A percentile compares a stretch with the other conserved stretches of the same genome.
phyloP scores from a whole-genome alignment of 2,888 invertebrate species.

The Melieria omissa region DNA sequence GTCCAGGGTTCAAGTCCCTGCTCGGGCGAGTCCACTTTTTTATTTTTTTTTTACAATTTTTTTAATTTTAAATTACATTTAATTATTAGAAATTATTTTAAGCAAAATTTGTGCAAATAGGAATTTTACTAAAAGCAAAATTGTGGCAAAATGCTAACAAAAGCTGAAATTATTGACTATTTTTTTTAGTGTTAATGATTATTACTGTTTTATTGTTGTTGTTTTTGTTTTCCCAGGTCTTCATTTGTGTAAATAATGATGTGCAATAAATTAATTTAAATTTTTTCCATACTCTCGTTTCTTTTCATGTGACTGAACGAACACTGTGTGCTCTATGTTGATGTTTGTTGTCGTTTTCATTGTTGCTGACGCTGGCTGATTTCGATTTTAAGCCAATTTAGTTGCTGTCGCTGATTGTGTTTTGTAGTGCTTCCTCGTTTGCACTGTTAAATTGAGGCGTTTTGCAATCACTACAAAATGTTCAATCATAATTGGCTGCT shows the following conservation, averaged over 20 bases:
- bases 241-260: too few species aligned
- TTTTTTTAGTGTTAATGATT: too few species aligned
- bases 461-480: slow-evolving; percentile 33
- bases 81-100: neutral
- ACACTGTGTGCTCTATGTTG: too few species aligned
- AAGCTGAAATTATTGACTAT: too few species aligned
- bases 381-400: too few species aligned
- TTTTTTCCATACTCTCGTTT: too few species aligned
- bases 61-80: neutral
- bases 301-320: too few species aligned
- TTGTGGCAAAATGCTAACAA: neutral
- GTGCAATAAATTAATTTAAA: too few species aligned
- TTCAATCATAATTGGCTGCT: slow-evolving; percentile 42
- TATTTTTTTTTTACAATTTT: slow-evolving; percentile 23
- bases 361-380: too few species aligned
- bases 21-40: slow-evolving; percentile 59
- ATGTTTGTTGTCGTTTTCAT: too few species aligned
- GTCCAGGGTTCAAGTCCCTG: slow-evolving; percentile 68
- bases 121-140: neutral
- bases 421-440: slow-evolving; percentile 9
- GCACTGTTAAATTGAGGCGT: slow-evolving; percentile 2
- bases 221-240: too few species aligned
- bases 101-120: neutral
- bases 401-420: neutral
- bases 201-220: too few species aligned